Evolutionary conservation across 2,113 vertebrate species (phyloP).

Genomic region (Boulengeromyrus knoepffleri): DNA sequence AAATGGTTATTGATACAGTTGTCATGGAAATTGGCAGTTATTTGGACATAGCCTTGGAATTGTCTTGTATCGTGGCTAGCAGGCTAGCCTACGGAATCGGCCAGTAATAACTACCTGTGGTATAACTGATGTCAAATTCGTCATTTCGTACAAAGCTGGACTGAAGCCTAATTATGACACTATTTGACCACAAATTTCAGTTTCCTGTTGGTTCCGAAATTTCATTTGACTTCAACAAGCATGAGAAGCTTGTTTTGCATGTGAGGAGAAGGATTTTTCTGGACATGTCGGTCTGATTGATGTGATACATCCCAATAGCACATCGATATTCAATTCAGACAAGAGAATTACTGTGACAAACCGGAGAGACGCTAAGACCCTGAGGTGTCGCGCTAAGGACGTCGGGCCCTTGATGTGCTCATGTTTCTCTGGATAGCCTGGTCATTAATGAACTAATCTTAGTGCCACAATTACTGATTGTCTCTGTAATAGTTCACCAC

Average conservation of each 20-base stretch:
- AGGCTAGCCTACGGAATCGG: conserved; percentile 9
- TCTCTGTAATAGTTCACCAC: background rate
- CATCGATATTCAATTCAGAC: background rate
- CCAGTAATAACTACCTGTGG: background rate
- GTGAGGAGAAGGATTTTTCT: background rate
- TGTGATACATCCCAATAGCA: background rate
- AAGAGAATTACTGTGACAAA: background rate
- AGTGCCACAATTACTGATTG: background rate
- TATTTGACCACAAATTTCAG: background rate
- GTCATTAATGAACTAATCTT: background rate
- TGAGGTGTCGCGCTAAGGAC: background rate
- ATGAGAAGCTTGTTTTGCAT: background rate
- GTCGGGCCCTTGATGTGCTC: background rate
- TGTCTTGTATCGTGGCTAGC: conserved; percentile 4
- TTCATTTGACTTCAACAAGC: background rate
- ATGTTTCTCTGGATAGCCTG: no score
- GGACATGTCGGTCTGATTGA: background rate
- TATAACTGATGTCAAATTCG: background rate
- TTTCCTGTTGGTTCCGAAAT: background rate
- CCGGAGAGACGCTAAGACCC: background rate
- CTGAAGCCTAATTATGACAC: background rate
- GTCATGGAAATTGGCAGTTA: background rate
- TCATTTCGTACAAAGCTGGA: background rate
- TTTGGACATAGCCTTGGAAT: background rate
- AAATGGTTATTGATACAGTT: background rate